These are phyloP conservation scores for Bombus turneri DNA, from an alignment of 1,140 invertebrate species.

Conservation along the genomic window DNA sequence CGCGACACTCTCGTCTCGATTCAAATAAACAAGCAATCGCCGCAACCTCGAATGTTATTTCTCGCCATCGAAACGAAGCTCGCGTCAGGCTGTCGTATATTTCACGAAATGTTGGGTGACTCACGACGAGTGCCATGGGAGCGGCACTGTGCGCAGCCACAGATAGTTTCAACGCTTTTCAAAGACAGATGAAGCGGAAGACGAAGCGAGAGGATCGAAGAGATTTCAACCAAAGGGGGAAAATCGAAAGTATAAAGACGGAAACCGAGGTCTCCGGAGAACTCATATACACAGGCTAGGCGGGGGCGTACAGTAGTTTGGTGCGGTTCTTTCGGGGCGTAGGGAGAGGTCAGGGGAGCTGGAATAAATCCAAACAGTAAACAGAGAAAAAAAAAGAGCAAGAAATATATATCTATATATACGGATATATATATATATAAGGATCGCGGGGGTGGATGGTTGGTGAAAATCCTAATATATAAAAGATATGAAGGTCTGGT, in stretches of 20 bases:
- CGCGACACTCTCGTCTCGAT: neutral
- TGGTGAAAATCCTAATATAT: conserved; percentile 80
- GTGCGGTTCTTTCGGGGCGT: conserved; percentile 1
- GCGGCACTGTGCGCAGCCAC: neutral
- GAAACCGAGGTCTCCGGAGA: conserved; percentile 39
- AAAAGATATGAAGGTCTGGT: conserved; percentile 79
- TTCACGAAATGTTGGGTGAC: conserved; percentile 2
- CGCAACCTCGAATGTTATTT: no score
- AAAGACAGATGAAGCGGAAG: conserved; percentile 45
- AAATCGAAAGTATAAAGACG: conserved; percentile 58
- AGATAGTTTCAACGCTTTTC: conserved; percentile 18
- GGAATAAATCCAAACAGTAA: conserved; percentile 82
- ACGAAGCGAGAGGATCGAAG: conserved; percentile 14
- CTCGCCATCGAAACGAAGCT: neutral
- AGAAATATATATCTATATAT: neutral
- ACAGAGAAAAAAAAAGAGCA: conserved; percentile 65
- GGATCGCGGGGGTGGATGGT: conserved; percentile 14
- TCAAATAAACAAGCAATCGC: conserved; percentile 5
- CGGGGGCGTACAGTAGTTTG: conserved; percentile 34
- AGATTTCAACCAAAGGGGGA: neutral
- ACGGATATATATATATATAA: neutral
- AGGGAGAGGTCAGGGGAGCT: conserved; percentile 1
- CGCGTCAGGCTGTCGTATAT: neutral
- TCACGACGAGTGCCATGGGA: conserved; percentile 1
- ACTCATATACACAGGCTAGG: conserved; percentile 58